Base-by-base conservation (phyloP, 1,140 invertebrate species). In the Drosophila kurseongensis region DNA sequence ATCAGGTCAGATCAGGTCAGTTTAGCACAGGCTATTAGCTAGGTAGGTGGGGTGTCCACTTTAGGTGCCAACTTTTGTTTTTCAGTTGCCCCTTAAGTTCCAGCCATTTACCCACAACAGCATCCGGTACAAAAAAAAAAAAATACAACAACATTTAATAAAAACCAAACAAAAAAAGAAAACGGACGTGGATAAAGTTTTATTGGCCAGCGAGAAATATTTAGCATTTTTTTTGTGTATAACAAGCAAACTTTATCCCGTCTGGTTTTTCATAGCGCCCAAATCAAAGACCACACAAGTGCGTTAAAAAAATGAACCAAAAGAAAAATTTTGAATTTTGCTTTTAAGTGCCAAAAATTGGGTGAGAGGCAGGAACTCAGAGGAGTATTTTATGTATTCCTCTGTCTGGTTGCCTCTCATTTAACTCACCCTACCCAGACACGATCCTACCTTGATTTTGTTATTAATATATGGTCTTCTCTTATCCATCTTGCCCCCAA, bases 401-500 rank as follows among this genome's bases (percentile, higher is more conserved):
- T 13, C 29, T 14, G n/a, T 10, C 18, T 54, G 44, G 9, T 14
- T 58, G 16, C 42, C 44, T 67, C 29, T 35, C 44, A 57, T 13
- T 4, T 18, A n/a, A 45, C 51, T 69, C 27, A 50, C 52, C 66
- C 62, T 29, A 38, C 38, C 48, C 62, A 69, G 32, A 69, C 32
- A 27, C 1, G 0, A 10, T 12, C 7, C 60, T 10, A 51, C 7
- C 10, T 14, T 5, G 18, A 36, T 10, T 13, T 23, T 14, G n/a
- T 66, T 84, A 84, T 84, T 89, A 90, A 82, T 90, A 48, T 40
- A 68, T 62, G 18, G 18, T 48, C n/a, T 78, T 69, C 56, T 68
- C 55, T 80, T 84, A 86, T 93, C 93, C 93, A 27, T 75, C 93
- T 92, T 89, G 61, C 79, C 55, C 58, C 55, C 32, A 91, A 93